Conservation (phyloP, 2,113 vertebrate genomes). For the Bagarius yarrelli region DNA sequence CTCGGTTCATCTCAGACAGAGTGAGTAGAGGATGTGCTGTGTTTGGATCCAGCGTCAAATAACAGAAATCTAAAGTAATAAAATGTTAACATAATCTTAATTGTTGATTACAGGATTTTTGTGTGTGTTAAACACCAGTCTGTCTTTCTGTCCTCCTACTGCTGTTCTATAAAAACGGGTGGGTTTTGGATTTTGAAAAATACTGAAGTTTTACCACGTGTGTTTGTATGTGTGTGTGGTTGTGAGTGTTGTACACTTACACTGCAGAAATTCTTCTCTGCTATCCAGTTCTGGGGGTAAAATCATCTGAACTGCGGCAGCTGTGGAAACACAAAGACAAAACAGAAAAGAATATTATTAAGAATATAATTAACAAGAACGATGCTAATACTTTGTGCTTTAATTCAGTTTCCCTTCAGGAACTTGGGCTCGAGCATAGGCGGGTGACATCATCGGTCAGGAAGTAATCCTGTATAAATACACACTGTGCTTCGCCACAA, state of each 20-base stretch:
- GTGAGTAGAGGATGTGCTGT: neutral
- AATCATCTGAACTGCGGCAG: neutral
- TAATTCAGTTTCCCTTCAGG: too few species aligned
- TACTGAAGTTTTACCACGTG: neutral
- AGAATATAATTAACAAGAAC: too few species aligned
- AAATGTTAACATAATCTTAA: neutral
- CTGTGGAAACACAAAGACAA: neutral
- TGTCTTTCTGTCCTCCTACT: too few species aligned
- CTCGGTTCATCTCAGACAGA: neutral
- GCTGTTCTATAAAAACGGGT: too few species aligned
- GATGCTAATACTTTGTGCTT: too few species aligned
- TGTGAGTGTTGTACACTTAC: neutral
- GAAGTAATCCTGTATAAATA: too few species aligned
- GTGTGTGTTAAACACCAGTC: too few species aligned
- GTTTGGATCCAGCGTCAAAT: neutral
- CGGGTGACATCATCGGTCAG: too few species aligned
- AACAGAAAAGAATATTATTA: neutral
- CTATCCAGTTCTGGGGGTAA: neutral
- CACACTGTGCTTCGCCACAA: too few species aligned
- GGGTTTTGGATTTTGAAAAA: too few species aligned
- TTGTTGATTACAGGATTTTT: neutral
- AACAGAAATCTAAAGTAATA: neutral
- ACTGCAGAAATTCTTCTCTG: neutral
- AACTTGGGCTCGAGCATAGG: too few species aligned
- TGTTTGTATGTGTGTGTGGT: constrained; percentile 5